phyloP scores from a whole-genome alignment of 2,113 vertebrate species.

The Trematomus loennbergii region DNA sequence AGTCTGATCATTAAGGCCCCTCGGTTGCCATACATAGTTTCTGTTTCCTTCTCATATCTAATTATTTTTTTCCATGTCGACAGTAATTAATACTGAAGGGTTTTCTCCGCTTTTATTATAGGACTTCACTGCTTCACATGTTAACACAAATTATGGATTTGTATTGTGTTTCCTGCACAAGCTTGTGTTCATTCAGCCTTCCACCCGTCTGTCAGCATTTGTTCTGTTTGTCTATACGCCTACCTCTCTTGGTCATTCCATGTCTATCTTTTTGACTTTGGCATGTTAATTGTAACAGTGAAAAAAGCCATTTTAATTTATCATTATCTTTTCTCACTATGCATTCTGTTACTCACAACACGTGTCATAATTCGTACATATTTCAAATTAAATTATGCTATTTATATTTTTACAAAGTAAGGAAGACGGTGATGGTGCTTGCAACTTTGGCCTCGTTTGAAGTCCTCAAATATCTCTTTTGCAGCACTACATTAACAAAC shows the following conservation, averaged over 20 bases:
- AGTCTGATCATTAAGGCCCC: conserved; percentile 78
- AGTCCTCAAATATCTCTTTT: neutral
- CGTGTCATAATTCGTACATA: neutral
- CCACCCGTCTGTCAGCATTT: neutral
- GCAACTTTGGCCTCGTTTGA: neutral
- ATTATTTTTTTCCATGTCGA: conserved; percentile 75
- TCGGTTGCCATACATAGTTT: conserved; percentile 80
- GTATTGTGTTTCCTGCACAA: conserved; percentile 20
- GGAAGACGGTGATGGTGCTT: neutral
- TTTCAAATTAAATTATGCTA: neutral
- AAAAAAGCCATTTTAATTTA: neutral
- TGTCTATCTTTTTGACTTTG: neutral
- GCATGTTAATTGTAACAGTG: neutral
- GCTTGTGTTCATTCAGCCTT: neutral
- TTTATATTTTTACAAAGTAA: neutral
- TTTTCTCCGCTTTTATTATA: conserved; percentile 54
- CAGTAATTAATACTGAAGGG: conserved; percentile 75
- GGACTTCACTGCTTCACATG: conserved; percentile 29
- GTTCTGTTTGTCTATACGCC: neutral
- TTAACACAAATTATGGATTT: conserved; percentile 38
- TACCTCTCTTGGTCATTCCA: neutral
- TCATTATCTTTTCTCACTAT: neutral
- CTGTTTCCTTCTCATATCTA: conserved; percentile 67
- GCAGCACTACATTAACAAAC: neutral
- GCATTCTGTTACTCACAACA: neutral